Evolutionary conservation across 2,797 vertebrate species (phyloP), one percentile per base, ranked within the genome.

Genomic region (Anabas testudineus): DNA sequence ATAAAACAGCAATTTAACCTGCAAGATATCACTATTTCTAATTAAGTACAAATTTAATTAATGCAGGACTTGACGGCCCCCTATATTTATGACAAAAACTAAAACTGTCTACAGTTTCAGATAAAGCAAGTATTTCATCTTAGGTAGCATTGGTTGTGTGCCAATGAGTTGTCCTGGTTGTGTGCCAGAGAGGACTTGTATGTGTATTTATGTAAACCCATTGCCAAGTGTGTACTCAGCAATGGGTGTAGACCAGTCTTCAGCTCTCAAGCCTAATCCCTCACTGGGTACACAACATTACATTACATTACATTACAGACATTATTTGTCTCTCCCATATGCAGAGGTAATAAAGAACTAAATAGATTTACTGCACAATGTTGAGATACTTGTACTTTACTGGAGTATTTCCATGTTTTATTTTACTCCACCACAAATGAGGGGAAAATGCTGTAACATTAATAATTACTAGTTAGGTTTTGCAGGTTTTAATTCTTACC

Each of bases 151-250:
- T 55, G 32, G 22, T n/a, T 64, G 26, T 66, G 61, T 30, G 22
- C 57, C 32, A 63, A 19, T 15, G 12, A 67, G 58, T 22, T 37
- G 19, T 14, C 36, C 30, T 62, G 67, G 39, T 22, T 28, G 52
- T 42, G 37, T 57, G 41, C 62, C 30, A 62, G 14, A 60, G 43
- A 70, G 21, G 19, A 43, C 18, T 3, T n/a, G 12, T 19, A 24
- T 39, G 30, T 72, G 67, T 66, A 52, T 56, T 52, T 24, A 42
- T 34, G 61, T 55, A 55, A 67, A 63, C 68, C n/a, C n/a, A n/a
- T n/a, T n/a, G 22, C 0, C 58, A 53, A 6, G 49, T 68, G 34
- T 63, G 28, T 82, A 24, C 55, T 61, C 55, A 46, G 48, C 54
- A 71, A 36, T 60, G 59, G 63, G 21, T 46, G 71, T 54, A 9